These are phyloP conservation scores for western clawed frog (Xenopus tropicalis) DNA, from an alignment of 2,113 vertebrate species.

Conservation along the genomic window UCB_Xtro_10.0 CM004446.2:132975501-132976000, in stretches of 20 bases:
- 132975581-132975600: no score
- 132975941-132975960: no score
- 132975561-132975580: no score
- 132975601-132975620: no score
- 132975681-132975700: not conserved
- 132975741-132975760: not conserved
- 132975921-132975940: not conserved
- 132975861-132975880: no score
- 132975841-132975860: no score
- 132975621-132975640: not conserved
- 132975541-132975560: no score
- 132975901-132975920: no score
- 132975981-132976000: no score
- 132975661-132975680: slow-evolving; percentile 3
- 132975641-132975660: slow-evolving; percentile 7
- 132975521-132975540: no score
- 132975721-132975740: slow-evolving; percentile 46
- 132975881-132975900: no score
- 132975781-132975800: slow-evolving; percentile 56
- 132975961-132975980: not conserved
- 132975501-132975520: no score
- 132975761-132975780: not conserved
- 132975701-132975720: slow-evolving; percentile 12
- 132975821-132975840: not conserved
- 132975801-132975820: not conserved